Conservation (phyloP, 2,797 vertebrate species). For the Malacoraja senta region DNA sequence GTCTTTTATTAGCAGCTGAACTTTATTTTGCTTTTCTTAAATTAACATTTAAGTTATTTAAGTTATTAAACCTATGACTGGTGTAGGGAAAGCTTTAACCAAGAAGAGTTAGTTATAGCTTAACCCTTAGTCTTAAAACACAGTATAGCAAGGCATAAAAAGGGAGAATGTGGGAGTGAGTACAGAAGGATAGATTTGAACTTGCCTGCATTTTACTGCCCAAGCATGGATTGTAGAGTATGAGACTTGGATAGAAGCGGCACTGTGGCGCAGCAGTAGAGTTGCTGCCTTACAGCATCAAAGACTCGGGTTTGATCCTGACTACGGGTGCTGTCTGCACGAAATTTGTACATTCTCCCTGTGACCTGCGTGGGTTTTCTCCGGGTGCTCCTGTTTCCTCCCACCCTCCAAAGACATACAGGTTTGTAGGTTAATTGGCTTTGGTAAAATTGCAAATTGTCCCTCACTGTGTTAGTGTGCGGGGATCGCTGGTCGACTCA, state of each 20-base stretch:
- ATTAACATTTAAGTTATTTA: neutral
- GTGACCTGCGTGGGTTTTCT: too few species aligned
- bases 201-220: neutral
- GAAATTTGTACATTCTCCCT: too few species aligned
- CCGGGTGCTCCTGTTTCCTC: too few species aligned
- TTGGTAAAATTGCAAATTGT: too few species aligned
- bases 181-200: neutral
- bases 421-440: too few species aligned
- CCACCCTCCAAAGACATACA: too few species aligned
- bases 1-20: neutral
- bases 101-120: neutral
- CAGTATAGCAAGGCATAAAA: neutral
- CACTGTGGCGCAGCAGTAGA: too few species aligned
- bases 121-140: neutral
- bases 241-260: neutral
- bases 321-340: too few species aligned
- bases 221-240: neutral
- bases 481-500: too few species aligned
- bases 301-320: too few species aligned
- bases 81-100: neutral
- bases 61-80: neutral
- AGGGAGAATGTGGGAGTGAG: neutral
- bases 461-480: too few species aligned
- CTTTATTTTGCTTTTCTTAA: neutral
- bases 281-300: too few species aligned